Evolutionary conservation across 2,113 vertebrate species (phyloP), one percentile per base, ranked within the genome.

Genomic region (Lichenostomus cassidix): DNA sequence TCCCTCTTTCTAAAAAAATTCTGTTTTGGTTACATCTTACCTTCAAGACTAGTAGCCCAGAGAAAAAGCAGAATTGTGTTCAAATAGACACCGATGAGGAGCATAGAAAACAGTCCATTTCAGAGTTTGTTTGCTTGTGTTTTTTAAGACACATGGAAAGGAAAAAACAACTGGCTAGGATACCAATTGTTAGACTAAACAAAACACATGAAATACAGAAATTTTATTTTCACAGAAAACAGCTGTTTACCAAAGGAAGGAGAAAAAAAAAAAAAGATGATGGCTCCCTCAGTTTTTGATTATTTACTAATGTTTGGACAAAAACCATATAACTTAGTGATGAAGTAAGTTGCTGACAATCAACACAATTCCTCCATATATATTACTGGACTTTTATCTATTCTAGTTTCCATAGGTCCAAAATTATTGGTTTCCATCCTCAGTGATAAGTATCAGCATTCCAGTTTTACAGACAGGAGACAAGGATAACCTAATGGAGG

Each of bases 151-250:
- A 70, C 3, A 22, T 3, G 31, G 41, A 76, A 90, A 88, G 29
- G 49, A 87, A 52, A 85, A 91, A 94, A 92, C 86, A 92, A 88
- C 7, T 68, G 60, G 22, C 35, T 90, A 44, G 79, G 87, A 89
- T 82, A 83, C 15, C 44, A 79, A n/a, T 52, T 83, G 58, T 91
- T 82, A 89, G 64, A 79, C 55, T 79, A 91, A 87, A 90, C 79
- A 90, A 87, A 86, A 90, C 70, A 25, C 52, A 67, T 39, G 64
- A 89, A 83, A 89, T 68, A 19, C 35, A 83, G 35, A 62, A 81
- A 83, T 50, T 62, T 65, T 62, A 42, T 46, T 89, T 83, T 74
- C 59, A 62, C 60, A 86, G 70, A 86, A 79, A 7, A 33, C 71
- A 96, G 80, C 17, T 83, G 47, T 53, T 92, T 50, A 89, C 5